Evolutionary conservation across 2,113 vertebrate genomes (phyloP).

Genomic region (Ceyx cyanopectus): DNA sequence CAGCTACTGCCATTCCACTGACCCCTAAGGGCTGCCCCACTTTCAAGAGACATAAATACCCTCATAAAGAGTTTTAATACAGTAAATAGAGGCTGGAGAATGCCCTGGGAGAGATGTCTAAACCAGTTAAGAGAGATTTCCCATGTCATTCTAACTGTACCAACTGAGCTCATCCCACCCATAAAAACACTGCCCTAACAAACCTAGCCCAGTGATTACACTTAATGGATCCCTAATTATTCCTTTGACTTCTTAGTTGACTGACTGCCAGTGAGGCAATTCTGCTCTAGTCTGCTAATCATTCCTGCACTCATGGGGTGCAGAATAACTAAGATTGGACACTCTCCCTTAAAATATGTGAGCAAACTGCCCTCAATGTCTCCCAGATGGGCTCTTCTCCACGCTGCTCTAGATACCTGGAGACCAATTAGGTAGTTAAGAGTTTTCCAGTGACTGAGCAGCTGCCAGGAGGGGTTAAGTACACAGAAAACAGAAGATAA

Average conservation of each 20-base stretch:
- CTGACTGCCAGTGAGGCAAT: background rate
- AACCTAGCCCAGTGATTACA: background rate
- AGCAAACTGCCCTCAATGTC: background rate
- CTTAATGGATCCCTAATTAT: background rate
- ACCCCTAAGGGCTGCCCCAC: background rate
- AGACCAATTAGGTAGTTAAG: background rate
- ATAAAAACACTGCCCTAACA: background rate
- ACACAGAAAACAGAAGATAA: background rate
- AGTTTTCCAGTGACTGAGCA: conserved; percentile 1
- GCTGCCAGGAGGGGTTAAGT: background rate
- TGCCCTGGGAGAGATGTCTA: background rate
- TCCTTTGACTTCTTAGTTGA: background rate
- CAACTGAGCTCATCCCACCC: background rate
- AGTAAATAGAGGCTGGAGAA: background rate
- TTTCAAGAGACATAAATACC: background rate
- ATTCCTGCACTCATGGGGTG: background rate
- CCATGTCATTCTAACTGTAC: background rate
- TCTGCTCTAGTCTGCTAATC: conserved; percentile 7
- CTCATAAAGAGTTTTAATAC: background rate
- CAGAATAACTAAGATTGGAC: background rate
- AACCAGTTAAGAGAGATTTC: background rate
- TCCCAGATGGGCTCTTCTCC: background rate
- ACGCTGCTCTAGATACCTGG: background rate
- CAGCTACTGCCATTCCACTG: background rate
- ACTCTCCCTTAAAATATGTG: background rate